Percentiles rank a stretch among this genome's conserved stretches.
phyloP scores from a whole-genome alignment of 2,797 vertebrate genomes.

The Tarsius wallacei region DNA sequence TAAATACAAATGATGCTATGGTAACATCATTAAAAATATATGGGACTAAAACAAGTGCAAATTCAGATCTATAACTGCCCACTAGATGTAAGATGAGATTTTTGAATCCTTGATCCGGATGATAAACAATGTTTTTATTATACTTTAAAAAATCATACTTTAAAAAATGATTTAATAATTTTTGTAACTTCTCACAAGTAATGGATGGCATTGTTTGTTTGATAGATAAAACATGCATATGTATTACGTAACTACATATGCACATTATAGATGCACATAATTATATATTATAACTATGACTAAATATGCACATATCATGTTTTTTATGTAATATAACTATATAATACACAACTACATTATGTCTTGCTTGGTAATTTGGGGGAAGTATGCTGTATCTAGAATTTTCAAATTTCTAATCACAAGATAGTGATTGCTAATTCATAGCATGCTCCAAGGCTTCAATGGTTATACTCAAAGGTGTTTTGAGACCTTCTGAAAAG shows the following conservation, averaged over 20 bases:
- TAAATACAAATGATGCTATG: not conserved
- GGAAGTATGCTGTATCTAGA: not conserved
- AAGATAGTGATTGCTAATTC: not conserved
- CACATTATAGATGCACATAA: too few species aligned
- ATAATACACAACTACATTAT: not conserved
- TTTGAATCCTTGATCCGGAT: not conserved
- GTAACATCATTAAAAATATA: not conserved
- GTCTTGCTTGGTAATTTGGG: not conserved
- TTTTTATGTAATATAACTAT: too few species aligned
- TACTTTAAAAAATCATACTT: not conserved
- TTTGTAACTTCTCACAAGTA: not conserved
- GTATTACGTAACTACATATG: too few species aligned
- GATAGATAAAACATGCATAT: not conserved
- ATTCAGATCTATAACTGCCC: not conserved
- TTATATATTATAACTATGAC: too few species aligned
- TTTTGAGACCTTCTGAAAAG: constrained; percentile 34
- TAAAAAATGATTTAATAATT: not conserved
- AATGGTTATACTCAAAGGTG: not conserved
- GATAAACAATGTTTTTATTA: not conserved
- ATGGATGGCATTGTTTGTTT: not conserved
- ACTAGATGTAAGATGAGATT: constrained; percentile 1
- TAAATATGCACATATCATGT: too few species aligned
- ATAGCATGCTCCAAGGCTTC: not conserved
- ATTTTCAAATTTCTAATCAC: constrained; percentile 36
- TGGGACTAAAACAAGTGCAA: not conserved